Conservation (phyloP, 2,797 vertebrate genomes). For the Cryptoblepharus egeriae region DNA sequence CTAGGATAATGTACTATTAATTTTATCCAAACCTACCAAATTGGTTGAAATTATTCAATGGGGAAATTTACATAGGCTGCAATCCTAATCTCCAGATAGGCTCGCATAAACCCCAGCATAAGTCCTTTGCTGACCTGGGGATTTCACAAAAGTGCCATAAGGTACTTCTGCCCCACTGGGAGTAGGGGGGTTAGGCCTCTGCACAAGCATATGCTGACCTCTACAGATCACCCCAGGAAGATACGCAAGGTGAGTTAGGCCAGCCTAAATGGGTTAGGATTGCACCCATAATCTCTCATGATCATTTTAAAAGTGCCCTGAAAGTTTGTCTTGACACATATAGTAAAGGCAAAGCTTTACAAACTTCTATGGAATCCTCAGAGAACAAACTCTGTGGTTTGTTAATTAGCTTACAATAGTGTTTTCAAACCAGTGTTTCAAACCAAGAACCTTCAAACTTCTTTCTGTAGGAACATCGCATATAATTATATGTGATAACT, state of each 20-base stretch:
- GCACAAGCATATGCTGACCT: too few species aligned
- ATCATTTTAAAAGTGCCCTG: background rate
- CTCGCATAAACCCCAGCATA: too few species aligned
- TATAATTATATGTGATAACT: background rate
- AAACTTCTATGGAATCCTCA: background rate
- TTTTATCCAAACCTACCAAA: background rate
- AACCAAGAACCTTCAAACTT: background rate
- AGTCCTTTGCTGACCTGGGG: too few species aligned
- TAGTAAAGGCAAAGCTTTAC: background rate
- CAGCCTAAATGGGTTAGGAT: too few species aligned
- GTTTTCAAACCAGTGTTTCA: background rate
- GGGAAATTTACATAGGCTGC: background rate
- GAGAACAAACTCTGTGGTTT: background rate
- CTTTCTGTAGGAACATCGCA: background rate
- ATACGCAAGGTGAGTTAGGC: too few species aligned
- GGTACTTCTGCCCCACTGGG: too few species aligned
- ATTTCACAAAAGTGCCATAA: too few species aligned
- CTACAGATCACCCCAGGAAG: too few species aligned
- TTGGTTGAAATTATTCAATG: background rate
- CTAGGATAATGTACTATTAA: too few species aligned
- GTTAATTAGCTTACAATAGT: background rate
- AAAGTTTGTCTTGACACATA: background rate
- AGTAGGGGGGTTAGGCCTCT: too few species aligned
- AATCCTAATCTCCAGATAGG: too few species aligned
- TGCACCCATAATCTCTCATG: background rate